Conservation (phyloP, 37 sponge, comb jelly and placozoan genomes). For the Lycopodina hypogea region DNA sequence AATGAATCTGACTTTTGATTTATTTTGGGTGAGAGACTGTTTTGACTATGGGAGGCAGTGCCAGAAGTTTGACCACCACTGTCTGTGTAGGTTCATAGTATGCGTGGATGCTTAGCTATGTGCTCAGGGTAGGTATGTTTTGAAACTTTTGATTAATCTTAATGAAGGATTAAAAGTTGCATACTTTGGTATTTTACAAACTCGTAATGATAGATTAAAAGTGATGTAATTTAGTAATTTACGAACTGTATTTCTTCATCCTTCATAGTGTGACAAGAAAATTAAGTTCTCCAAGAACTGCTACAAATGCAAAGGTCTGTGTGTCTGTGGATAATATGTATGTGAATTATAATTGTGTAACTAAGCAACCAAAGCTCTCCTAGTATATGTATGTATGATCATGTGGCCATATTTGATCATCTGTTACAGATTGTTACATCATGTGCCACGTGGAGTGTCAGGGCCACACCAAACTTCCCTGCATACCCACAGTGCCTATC, state of each 20-base stretch:
- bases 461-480: slow-evolving; percentile 75
- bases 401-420: not conserved
- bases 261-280: slow-evolving; percentile 64
- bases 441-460: slow-evolving; percentile 80
- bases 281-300: slow-evolving; percentile 59
- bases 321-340: not conserved
- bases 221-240: not conserved
- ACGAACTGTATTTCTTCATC: too few relatives aligned
- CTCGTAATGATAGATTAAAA: too few relatives aligned
- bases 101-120: too few relatives aligned
- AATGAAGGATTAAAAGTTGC: too few relatives aligned
- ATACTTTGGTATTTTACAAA: too few relatives aligned
- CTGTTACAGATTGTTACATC: slow-evolving; percentile 73
- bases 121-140: too few relatives aligned
- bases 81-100: too few relatives aligned
- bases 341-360: not conserved
- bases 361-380: not conserved
- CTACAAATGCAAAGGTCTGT: slow-evolving; percentile 67
- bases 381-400: not conserved
- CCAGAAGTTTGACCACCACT: too few relatives aligned
- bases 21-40: too few relatives aligned
- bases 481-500: slow-evolving; percentile 81
- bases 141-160: too few relatives aligned
- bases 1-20: too few relatives aligned
- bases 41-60: too few relatives aligned